Base-by-base conservation (phyloP, 1,140 invertebrate species). In the Drosophila pandora region DNA sequence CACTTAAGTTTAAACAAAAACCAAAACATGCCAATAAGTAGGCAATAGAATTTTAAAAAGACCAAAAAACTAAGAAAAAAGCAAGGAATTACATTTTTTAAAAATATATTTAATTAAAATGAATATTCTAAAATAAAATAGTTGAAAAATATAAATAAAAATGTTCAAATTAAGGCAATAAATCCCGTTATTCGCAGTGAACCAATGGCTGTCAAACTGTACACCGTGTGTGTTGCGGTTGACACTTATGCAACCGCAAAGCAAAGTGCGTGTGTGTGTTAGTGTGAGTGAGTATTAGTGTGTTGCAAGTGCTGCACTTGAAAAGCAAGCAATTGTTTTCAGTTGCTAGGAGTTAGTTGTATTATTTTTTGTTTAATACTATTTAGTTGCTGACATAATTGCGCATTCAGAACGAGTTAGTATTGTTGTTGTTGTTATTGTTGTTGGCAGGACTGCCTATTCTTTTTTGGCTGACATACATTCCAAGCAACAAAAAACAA, bases 201-300 rank as follows among this genome's bases (percentile, higher is more conserved):
- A 28, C 25, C 25, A 6, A 28, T 28, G 25, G 0, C 71, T 87
- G 43, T 64, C 69, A 78, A 85, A 85, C 81, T 85, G 82, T 77
- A 56, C 37, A n/a, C n/a, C n/a, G 76, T 64, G 69, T 74, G 64
- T 63, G 45, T 61, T 72, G 76, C 64, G 72, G 72, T 77, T 87
- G 74, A 81, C 81, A 85, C 81, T 85, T 85, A 85, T 85, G 81
- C 81, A 85, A 85, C 81, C 74, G 65, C 81, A 78, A 64, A 48
- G 64, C 21, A 37, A 70, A 45, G 23, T 56, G 43, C 56, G 52
- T 50, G 54, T 49, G 34, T 41, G 17, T n/a, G 37, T 28, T 3
- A 17, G 41, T 49, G 10, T 25, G n/a, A 47, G 50, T 28, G 25
- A 6, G 25, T 28, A 28, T 28, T 28, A 28, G 25, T 37, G 45